Conservation (phyloP, 2,888 invertebrate species). For the Bombylius discolor region DNA sequence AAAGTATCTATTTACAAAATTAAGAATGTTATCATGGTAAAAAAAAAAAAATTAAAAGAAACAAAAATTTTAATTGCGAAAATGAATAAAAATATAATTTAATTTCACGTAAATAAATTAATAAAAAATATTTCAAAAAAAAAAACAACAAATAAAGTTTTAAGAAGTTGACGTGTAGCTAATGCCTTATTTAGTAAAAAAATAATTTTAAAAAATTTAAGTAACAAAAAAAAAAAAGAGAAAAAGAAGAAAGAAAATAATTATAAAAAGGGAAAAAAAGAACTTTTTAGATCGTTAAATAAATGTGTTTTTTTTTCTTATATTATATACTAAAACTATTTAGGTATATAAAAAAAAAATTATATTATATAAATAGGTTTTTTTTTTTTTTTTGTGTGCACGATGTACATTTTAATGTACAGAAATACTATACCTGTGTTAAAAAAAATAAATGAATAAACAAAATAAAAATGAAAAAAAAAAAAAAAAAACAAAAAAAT, state of each 20-base stretch:
- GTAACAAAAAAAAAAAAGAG: no score
- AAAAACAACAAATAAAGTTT: slow-evolving; percentile 12
- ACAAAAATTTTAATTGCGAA: no score
- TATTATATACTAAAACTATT: neutral
- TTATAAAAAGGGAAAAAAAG: neutral
- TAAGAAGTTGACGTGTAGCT: slow-evolving; percentile 30
- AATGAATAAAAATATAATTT: no score
- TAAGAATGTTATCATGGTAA: no score
- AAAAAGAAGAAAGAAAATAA: no score
- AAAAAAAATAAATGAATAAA: neutral
- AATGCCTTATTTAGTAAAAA: slow-evolving; percentile 30
- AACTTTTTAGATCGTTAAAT: neutral
- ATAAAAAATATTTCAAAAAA: slow-evolving; percentile 11
- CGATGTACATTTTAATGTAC: neutral
- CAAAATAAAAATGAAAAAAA: neutral
- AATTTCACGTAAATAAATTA: slow-evolving; percentile 2
- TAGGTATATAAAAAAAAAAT: no score
- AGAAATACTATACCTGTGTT: neutral
- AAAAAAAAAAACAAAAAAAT: neutral
- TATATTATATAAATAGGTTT: neutral
- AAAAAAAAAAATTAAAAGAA: neutral
- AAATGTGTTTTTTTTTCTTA: neutral
- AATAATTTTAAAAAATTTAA: neutral
- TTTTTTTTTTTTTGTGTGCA: neutral
- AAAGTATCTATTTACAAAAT: no score